Conservation (phyloP, 92 coral and sea anemone species). For the Siderastrea siderea region DNA sequence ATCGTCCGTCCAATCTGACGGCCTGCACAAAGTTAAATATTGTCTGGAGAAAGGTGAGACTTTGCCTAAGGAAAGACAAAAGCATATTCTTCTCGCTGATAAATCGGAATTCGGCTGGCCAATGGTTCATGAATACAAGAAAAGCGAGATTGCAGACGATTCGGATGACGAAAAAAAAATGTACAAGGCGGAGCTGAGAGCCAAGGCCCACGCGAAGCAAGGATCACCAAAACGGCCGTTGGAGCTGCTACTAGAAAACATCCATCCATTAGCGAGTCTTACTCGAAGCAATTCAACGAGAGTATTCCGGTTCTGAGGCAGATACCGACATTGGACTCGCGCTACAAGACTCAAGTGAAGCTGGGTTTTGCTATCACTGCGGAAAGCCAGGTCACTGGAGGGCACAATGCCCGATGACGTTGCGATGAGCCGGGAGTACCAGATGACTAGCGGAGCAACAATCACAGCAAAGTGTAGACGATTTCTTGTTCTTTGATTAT, state of each 20-base stretch:
- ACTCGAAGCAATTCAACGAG: too few species aligned
- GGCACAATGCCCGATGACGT: conserved; percentile 14
- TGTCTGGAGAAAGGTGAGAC: conserved; percentile 51
- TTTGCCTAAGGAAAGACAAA: conserved; percentile 28
- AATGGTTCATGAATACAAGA: conserved; percentile 20
- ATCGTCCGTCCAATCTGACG: not conserved
- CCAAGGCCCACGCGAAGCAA: too few species aligned
- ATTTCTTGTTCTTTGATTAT: not conserved
- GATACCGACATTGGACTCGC: conserved; percentile 31
- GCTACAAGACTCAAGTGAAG: conserved; percentile 7
- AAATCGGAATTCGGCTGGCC: conserved; percentile 46
- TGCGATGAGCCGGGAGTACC: not conserved
- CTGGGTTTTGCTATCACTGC: conserved; percentile 8
- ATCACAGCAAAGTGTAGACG: not conserved
- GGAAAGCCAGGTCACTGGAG: not conserved
- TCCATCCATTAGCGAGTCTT: not conserved
- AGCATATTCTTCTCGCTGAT: conserved; percentile 38
- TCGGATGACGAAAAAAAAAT: conserved; percentile 34
- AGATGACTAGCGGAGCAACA: conserved; percentile 13
- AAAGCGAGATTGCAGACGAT: conserved; percentile 28
- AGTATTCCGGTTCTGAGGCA: not conserved
- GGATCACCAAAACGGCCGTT: too few species aligned
- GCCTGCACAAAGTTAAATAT: conserved; percentile 7
- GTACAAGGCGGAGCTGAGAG: not conserved
- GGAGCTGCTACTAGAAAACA: not conserved